Evolutionary conservation across 1,140 invertebrate species (phyloP).

Genomic region (Elysia chlorotica): DNA sequence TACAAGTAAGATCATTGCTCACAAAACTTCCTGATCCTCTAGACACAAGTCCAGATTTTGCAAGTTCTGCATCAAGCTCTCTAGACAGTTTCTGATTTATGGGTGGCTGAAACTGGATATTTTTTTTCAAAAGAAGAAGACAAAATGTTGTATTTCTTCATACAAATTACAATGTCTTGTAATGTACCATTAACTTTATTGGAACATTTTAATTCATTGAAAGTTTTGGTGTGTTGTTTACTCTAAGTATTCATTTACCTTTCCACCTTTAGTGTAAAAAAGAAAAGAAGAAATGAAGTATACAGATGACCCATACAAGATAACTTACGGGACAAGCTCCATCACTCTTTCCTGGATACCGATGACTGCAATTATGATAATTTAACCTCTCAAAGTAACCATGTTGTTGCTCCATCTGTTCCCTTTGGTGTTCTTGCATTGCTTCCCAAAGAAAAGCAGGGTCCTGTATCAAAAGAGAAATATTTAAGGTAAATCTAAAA

Average conservation of each 20-base stretch:
- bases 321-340: not conserved
- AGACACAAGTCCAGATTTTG: not conserved
- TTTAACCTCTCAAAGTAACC: not conserved
- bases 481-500: no score
- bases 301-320: no score
- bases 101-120: conserved; percentile 12
- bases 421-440: not conserved
- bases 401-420: conserved; percentile 4
- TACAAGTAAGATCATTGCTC: no score
- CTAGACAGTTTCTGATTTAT: not conserved
- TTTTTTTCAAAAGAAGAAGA: not conserved
- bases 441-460: conserved; percentile 12
- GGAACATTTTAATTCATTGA: no score
- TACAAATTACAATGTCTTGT: no score
- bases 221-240: no score
- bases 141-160: not conserved
- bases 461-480: no score
- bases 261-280: no score
- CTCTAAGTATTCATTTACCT: no score
- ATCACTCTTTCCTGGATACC: not conserved
- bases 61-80: conserved; percentile 5
- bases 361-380: conserved; percentile 7
- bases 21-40: not conserved
- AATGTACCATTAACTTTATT: no score
- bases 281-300: no score